Evolutionary conservation across 35 echinoderm and acorn worm genomes (phyloP), one percentile per base, ranked within the genome.

Genomic region (Lytechinus pictus): DNA sequence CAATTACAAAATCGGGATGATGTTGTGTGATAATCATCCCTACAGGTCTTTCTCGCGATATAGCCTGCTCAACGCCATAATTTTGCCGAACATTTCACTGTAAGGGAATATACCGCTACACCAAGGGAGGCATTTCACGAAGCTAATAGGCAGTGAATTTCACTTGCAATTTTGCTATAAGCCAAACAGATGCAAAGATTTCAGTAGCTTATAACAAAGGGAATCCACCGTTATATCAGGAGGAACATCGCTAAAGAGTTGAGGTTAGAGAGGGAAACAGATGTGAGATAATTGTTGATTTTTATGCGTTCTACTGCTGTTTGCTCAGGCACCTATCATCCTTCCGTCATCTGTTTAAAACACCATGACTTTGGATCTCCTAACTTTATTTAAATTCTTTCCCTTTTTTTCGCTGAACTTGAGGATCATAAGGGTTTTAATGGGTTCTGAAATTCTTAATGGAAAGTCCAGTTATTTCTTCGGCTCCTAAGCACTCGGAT

Each of bases 261-360:
- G 24, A 4, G 61, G 14, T 71, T 79, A 79, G 66, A 79, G 66
- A 19, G 66, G 66, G 66, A 79, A 79, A 79, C 66, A 79, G 66
- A 79, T 79, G 66, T 79, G 66, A 79, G 66, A 79, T 79, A 79
- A 79, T 44, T 24, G 16, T 79, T 24, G 66, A 79, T 24, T 79
- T 79, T 79, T 79, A 79, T 79, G 66, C 66, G 66, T 24, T 24
- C 66, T 79, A n/a, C 66, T 79, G 66, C 66, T 79, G 66, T 79
- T 79, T 79, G 66, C 66, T 79, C 66, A 79, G 66, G 66, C 14
- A 19, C 6, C 66, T 24, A 79, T 24, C 2, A 24, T 24, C 19
- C 66, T 79, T 79, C 66, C 66, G 66, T 79, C 66, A 79, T 79
- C 66, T 79, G 66, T 79, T 79, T 79, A 79, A 79, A 79, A 79